phyloP scores from a whole-genome alignment of 2,113 vertebrate species.

The Cochlearius cochlearius region DNA sequence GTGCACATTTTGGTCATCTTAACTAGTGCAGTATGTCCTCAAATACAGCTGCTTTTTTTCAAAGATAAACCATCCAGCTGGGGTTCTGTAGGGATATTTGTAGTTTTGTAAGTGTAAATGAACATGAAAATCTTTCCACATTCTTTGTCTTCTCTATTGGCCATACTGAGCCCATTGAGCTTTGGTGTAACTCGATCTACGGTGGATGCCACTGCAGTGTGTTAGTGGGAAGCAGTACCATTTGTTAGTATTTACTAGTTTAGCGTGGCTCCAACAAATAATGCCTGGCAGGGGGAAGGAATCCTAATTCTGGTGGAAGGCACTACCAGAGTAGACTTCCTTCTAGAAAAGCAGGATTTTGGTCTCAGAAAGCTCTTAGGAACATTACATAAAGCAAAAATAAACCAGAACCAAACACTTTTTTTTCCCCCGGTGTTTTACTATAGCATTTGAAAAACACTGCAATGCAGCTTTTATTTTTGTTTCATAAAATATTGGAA shows the following conservation, averaged over 20 bases:
- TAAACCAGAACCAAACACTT: background rate
- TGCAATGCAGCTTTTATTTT: conserved; percentile 56
- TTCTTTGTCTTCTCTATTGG: background rate
- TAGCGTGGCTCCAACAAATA: background rate
- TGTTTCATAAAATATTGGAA: background rate
- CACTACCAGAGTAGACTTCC: background rate
- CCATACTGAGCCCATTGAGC: background rate
- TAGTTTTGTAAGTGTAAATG: background rate
- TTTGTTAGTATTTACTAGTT: background rate
- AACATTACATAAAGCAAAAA: background rate
- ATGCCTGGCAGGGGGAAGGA: background rate
- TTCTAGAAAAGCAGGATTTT: background rate
- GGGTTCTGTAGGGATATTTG: background rate
- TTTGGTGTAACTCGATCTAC: background rate
- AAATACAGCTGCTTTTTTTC: background rate
- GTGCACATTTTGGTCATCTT: background rate
- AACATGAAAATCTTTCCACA: background rate
- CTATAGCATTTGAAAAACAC: background rate
- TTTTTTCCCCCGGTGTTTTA: background rate
- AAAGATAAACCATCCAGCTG: background rate
- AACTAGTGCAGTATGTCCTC: accelerated
- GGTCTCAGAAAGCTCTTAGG: background rate
- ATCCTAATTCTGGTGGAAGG: background rate
- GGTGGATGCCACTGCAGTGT: background rate
- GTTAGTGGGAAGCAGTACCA: background rate